Conservation (phyloP, 2,113 vertebrate species). For the Gymnogyps californianus region DNA sequence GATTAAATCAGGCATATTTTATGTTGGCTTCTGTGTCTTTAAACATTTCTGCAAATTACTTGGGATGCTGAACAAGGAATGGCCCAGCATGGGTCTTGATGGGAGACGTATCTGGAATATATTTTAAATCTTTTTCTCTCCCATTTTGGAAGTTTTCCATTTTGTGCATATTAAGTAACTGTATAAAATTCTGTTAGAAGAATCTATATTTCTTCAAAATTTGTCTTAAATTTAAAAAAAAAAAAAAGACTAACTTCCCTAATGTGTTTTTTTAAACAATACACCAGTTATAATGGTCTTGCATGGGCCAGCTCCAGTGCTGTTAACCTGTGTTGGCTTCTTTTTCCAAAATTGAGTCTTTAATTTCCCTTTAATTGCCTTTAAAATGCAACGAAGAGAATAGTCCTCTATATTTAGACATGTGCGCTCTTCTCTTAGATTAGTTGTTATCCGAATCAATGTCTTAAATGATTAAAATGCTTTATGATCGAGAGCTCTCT, state of each 20-base stretch:
- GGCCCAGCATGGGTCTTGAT: not conserved
- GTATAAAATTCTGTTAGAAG: not conserved
- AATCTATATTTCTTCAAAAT: not conserved
- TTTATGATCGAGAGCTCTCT: not conserved
- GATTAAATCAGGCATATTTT: not conserved
- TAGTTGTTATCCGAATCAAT: not conserved
- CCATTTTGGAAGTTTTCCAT: accelerated
- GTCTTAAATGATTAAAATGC: not conserved
- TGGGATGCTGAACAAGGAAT: not conserved
- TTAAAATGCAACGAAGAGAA: not conserved
- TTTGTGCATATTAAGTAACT: not conserved
- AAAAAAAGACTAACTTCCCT: not conserved
- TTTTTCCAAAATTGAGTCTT: not conserved
- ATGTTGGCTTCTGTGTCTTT: not conserved
- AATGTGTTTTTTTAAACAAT: not conserved
- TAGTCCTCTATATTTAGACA: not conserved
- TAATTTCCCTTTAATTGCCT: not conserved
- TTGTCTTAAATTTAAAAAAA: not conserved
- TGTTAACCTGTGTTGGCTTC: not conserved
- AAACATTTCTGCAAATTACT: not conserved
- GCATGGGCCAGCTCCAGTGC: too few species aligned
- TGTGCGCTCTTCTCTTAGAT: accelerated
- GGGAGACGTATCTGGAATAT: not conserved
- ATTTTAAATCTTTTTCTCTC: not conserved
- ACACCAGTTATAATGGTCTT: not conserved